A percentile compares a stretch with the other conserved stretches of the same genome.
phyloP scores from a whole-genome alignment of 2,888 invertebrate species.

The Lithophane semibrunnea region DNA sequence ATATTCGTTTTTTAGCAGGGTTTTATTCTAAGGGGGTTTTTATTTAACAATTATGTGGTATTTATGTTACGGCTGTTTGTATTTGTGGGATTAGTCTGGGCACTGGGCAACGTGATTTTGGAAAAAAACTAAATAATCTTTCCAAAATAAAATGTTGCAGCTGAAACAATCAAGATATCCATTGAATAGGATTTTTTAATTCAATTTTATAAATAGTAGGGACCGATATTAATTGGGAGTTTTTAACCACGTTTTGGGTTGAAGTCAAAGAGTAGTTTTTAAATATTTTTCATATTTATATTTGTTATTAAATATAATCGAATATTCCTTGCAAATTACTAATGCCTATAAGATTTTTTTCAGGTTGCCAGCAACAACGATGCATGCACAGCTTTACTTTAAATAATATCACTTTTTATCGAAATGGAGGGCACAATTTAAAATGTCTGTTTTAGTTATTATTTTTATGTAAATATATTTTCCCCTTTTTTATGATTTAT shows the following conservation, averaged over 20 bases:
- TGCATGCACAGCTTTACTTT: conserved; percentile 70
- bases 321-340: conserved; percentile 3
- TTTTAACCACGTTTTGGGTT: not conserved
- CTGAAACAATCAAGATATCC: not conserved
- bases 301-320: not conserved
- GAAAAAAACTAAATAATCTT: not conserved
- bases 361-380: conserved; percentile 67
- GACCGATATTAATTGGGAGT: not conserved
- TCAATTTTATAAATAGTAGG: not conserved
- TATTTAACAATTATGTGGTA: no score
- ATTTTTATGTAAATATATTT: conserved; percentile 65
- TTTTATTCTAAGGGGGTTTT: no score
- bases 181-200: not conserved
- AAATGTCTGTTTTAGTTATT: conserved; percentile 84
- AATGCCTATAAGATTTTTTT: conserved; percentile 66
- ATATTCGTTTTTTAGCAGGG: not conserved
- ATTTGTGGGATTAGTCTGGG: not conserved
- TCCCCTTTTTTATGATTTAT: conserved; percentile 53
- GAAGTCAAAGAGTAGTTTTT: not conserved
- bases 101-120: no score
- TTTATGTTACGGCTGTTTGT: not conserved
- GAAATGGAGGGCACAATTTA: conserved; percentile 87
- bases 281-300: not conserved
- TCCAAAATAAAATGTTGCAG: not conserved
- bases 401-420: conserved; percentile 71